These are phyloP conservation scores for Eupelmus urozonus DNA, from an alignment of 2,888 invertebrate genomes.

Conservation along the genomic window DNA sequence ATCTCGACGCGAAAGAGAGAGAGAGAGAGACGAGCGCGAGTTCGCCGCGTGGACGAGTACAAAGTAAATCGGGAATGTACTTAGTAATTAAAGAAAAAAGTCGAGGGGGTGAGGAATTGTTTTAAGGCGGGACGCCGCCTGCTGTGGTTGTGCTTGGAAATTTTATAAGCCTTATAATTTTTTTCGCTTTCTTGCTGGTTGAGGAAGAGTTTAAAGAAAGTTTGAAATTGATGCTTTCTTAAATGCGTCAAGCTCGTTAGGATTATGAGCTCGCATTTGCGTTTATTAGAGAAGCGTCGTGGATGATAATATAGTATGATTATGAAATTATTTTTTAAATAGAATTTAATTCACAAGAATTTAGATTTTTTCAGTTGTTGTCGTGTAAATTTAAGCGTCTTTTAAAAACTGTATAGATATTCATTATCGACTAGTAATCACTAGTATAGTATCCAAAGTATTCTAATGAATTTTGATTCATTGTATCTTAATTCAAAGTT, in stretches of 20 bases:
- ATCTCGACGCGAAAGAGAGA: neutral
- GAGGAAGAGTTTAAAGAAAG: neutral
- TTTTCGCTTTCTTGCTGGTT: neutral
- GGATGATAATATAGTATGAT: too few species aligned
- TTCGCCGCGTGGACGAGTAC: conserved; percentile 51
- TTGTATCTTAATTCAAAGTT: too few species aligned
- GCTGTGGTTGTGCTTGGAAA: conserved; percentile 2
- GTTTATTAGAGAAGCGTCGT: too few species aligned
- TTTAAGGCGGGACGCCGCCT: neutral
- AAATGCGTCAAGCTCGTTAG: neutral
- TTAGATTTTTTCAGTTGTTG: too few species aligned
- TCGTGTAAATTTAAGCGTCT: too few species aligned
- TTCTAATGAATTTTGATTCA: too few species aligned
- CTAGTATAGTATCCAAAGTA: too few species aligned
- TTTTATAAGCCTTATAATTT: neutral
- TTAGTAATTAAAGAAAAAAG: conserved; percentile 56
- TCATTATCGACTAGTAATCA: too few species aligned
- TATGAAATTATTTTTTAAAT: too few species aligned
- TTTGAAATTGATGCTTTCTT: conserved; percentile 1
- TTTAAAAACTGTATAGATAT: too few species aligned
- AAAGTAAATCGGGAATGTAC: conserved; percentile 61
- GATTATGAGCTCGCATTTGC: too few species aligned
- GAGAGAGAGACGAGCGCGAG: conserved; percentile 31
- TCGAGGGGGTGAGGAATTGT: conserved; percentile 1
- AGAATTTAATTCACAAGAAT: too few species aligned